A percentile compares a stretch with the other conserved stretches of the same genome.
Conservation (phyloP, 2,113 vertebrate genomes). For the Danio rerio region GRCz12tu NC_133177.1:27055501-27056000, state of each 20-base stretch:
- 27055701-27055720: slow-evolving; percentile 37
- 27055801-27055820: slow-evolving; percentile 78
- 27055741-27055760: slow-evolving; percentile 68
- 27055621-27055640: background rate
- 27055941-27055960: background rate
- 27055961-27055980: background rate
- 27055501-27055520: too few relatives aligned
- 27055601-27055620: background rate
- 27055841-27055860: slow-evolving; percentile 84
- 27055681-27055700: background rate
- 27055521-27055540: background rate
- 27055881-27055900: background rate
- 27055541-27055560: background rate
- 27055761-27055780: slow-evolving; percentile 72
- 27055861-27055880: slow-evolving; percentile 74
- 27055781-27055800: slow-evolving; percentile 80
- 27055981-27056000: background rate
- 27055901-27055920: background rate
- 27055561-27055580: background rate
- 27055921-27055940: background rate
- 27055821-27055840: slow-evolving; percentile 82
- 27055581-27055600: background rate
- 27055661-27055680: background rate
- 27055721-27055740: slow-evolving; percentile 44
- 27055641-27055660: background rate